Evolutionary conservation across 1,140 invertebrate genomes (phyloP).

Genomic region (Calephelis virginiensis): DNA sequence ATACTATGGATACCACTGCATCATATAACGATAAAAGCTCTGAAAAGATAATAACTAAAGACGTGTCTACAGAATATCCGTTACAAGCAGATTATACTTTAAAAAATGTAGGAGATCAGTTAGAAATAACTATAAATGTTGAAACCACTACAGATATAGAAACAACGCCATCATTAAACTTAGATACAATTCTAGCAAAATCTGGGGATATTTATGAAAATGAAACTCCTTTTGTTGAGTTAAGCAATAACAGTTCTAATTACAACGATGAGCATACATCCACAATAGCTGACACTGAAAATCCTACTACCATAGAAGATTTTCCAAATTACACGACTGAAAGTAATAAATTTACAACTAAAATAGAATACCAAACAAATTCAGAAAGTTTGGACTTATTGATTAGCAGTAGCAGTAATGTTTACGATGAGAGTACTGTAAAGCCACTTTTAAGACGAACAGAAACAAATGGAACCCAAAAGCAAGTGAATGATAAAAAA

Average conservation of each 20-base stretch:
- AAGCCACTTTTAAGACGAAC: conserved; percentile 54
- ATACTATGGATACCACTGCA: conserved; percentile 10
- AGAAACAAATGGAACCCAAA: conserved; percentile 50
- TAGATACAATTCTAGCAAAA: not conserved
- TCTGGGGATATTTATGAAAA: not conserved
- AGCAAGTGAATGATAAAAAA: conserved; percentile 67
- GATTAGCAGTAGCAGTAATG: conserved; percentile 55
- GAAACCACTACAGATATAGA: not conserved
- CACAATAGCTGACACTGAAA: conserved; percentile 21
- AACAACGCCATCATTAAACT: not conserved
- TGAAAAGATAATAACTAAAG: not conserved
- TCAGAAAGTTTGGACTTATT: conserved; percentile 48
- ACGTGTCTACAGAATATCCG: conserved; percentile 1
- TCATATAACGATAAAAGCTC: not conserved
- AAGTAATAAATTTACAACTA: conserved; percentile 5
- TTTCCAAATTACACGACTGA: conserved; percentile 19
- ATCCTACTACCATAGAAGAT: conserved; percentile 12
- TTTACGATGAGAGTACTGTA: conserved; percentile 55
- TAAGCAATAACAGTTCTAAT: not conserved
- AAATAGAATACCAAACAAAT: conserved; percentile 33
- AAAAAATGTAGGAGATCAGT: not conserved
- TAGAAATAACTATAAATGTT: not conserved
- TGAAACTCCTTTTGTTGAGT: not conserved
- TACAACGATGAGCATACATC: not conserved
- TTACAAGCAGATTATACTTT: not conserved